Base-by-base conservation (phyloP, 2,113 vertebrate species). In the Pardalotus punctatus region DNA sequence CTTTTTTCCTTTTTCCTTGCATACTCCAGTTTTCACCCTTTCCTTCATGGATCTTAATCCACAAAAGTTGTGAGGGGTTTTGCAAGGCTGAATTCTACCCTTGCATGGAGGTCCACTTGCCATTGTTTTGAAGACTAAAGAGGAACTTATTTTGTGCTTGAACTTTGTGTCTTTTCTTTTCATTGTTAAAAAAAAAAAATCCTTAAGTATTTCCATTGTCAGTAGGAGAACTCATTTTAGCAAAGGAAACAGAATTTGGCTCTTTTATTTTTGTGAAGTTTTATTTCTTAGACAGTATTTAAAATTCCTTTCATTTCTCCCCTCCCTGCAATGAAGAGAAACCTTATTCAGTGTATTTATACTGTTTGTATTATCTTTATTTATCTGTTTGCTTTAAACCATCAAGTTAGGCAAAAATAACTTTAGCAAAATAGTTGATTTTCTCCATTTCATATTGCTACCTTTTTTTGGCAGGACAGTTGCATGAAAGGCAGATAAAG, bases 11-110 rank as follows among this genome's bases (percentile, higher is more conserved):
- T 54, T 76, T 51, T 56, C 10, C 9, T 57, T 65, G 2, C 19
- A 2, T 17, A 4, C 23, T 90, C 31, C n/a, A 54, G 5, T 35
- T 89, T 74, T 36, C 31, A 21, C 6, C 4, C 8, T 4, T 56
- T 77, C 9, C 28, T 86, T 78, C 14, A 19, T 20, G 56, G 24
- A 17, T 33, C 12, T 53, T 62, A 47, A 66, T 19, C 23, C 2
- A 11, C 12, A 33, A n/a, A 73, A 58, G 3, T 24, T 1, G 1
- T 18, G 12, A 58, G 12, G 7, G 1, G 0, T 35, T 93, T 58
- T 43, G 10, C 0, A 0, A 54, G 8, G 6, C 6, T 81, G 24
- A 35, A 31, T 57, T 88, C 17, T 38, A 15, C 4, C 5, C 8
- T 74, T 67, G 3, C 5, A 1, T 16, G 6, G 18, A 72, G 4